A percentile compares a stretch with the other conserved stretches of the same genome.
Evolutionary conservation across 2,888 invertebrate genomes (phyloP).

Genomic region (Eupeodes latifasciatus): DNA sequence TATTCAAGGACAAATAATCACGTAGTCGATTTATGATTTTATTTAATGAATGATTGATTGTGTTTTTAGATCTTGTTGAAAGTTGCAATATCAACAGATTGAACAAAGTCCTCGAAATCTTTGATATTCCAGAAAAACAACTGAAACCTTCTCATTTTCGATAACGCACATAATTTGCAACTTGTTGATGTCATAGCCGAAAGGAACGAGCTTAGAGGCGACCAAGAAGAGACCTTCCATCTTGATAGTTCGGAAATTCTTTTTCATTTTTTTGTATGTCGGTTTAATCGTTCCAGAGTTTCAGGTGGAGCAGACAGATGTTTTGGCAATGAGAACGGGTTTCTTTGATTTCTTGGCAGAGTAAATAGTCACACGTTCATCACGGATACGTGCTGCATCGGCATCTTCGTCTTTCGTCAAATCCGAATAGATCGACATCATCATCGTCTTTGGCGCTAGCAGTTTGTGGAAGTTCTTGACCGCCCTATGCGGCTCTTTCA

Average conservation of each 20-base stretch:
- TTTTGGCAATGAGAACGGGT: conserved; percentile 96
- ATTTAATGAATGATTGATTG: not conserved
- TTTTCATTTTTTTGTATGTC: conserved; percentile 94
- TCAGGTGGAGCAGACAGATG: conserved; percentile 97
- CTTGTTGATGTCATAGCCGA: conserved; percentile 98
- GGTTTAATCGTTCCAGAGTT: conserved; percentile 98
- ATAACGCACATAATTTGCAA: conserved; percentile 97
- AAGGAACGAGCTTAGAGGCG: conserved; percentile 96
- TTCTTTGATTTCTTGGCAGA: conserved; percentile 97
- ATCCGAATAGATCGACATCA: conserved; percentile 93
- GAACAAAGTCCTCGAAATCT: conserved; percentile 95
- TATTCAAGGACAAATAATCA: conserved; percentile 43
- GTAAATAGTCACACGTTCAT: conserved; percentile 96
- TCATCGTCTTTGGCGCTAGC: conserved; percentile 86
- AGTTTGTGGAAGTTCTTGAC: conserved; percentile 86
- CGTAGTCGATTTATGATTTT: conserved; percentile 18
- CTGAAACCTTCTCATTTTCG: conserved; percentile 98
- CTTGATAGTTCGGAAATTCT: conserved; percentile 90
- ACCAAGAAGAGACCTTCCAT: conserved; percentile 99
- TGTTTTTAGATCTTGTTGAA: conserved; percentile 96
- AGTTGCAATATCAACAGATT: conserved; percentile 98
- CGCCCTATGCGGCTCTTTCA: conserved; percentile 87
- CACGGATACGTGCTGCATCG: conserved; percentile 93
- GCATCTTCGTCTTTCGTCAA: conserved; percentile 92
- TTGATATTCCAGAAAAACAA: conserved; percentile 95